Evolutionary conservation across 2,888 invertebrate genomes (phyloP).

Genomic region (Unio pictorum): DNA sequence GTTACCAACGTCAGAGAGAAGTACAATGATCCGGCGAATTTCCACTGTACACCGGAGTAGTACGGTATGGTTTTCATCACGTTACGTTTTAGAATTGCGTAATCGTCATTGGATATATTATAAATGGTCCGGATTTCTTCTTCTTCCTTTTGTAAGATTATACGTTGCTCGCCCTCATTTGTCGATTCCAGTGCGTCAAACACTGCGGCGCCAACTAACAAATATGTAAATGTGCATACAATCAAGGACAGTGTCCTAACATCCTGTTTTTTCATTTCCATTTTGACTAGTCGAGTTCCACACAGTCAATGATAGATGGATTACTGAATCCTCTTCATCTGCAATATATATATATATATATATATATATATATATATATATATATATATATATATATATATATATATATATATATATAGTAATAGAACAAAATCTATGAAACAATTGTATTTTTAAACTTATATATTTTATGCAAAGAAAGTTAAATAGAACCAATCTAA

Average conservation of each 20-base stretch:
- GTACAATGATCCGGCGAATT: constrained; percentile 99
- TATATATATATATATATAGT: too few species aligned
- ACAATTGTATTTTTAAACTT: too few species aligned
- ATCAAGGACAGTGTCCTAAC: constrained; percentile 97
- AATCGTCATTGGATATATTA: constrained; percentile 94
- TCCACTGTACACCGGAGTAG: constrained; percentile 99
- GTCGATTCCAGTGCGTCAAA: constrained; percentile 98
- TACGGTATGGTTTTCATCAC: constrained; percentile 98
- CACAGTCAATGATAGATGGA: too few species aligned
- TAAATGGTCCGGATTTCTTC: constrained; percentile 78
- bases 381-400: too few species aligned
- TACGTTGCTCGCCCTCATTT: constrained; percentile 90
- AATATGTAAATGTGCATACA: constrained; percentile 99
- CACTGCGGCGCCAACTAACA: constrained; percentile 97
- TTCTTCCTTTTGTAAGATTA: constrained; percentile 76
- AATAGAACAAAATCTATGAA: too few species aligned
- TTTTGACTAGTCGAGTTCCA: too few species aligned
- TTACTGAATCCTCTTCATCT: too few species aligned
- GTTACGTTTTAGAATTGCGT: constrained; percentile 77
- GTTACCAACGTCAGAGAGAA: constrained; percentile 99
- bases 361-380: too few species aligned
- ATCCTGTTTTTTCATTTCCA: constrained; percentile 94
- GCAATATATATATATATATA: too few species aligned
- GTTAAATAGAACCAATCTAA: too few species aligned
- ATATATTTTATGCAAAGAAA: too few species aligned